Evolutionary conservation across 1,140 invertebrate genomes (phyloP), one percentile per base, ranked within the genome.

Genomic region (Rhopalosiphum padi): DNA sequence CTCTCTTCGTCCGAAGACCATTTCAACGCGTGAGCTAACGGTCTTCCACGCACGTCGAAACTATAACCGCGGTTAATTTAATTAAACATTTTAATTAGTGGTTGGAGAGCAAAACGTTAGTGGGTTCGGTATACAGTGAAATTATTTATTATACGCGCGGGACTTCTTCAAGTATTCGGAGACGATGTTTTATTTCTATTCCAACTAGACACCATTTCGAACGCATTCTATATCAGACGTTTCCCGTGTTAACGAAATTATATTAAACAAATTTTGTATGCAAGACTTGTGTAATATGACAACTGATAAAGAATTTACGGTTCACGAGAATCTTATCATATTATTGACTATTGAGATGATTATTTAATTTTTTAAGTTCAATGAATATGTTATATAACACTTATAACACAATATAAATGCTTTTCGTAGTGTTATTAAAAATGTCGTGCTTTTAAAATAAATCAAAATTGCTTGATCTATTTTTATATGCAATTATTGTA

Each of bases 21-120:
- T 95, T 98, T 97, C 18, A 96, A 95, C 25, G 97, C 97, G 91
- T 97, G 96, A 35, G 96, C 96, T 94, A 97, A 95, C 93, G 97
- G 96, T 95, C 97, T 97, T 3, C 97, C 97, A 77, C 98, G 96
- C 85, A 98, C 97, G 95, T 98, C 98, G 94, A 98, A 98, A 95
- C 97, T 98, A 96, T 92, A 96, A 96, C 30, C 60, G 30, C 0
- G 30, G 60, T 77, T 77, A 77, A 35, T 25, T 77, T 77, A 77
- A 77, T 77, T 77, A 77, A 77, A 77, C 30, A 35, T 77, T 77
- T 77, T 77, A 77, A 77, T 77, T n/a, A 77, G 60, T 77, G 60
- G 60, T n/a, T 6, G 30, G 60, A 77, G 60, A 77, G 30, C 15
- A 77, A 77, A 77, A 77, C 30, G 60, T 77, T 77, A n/a, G 30